These are phyloP conservation scores for Chrosomus eos DNA, from an alignment of 2,797 vertebrate species.

Conservation along the genomic window DNA sequence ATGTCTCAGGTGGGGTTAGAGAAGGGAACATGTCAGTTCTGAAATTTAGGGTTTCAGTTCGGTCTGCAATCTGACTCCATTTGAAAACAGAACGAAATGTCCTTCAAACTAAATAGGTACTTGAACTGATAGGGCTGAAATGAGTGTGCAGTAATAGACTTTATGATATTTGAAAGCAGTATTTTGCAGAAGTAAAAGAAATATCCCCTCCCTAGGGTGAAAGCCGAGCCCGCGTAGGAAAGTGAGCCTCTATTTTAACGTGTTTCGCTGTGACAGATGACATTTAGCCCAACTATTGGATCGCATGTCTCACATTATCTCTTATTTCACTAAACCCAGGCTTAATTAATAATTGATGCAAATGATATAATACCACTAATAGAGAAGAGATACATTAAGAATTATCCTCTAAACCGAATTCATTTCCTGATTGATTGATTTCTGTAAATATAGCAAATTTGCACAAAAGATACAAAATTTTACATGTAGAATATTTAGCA, in stretches of 20 bases:
- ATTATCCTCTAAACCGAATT: not conserved
- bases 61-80: constrained; percentile 81
- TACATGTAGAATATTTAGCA: not conserved
- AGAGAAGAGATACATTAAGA: constrained; percentile 47
- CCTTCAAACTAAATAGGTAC: constrained; percentile 69
- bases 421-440: not conserved
- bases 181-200: constrained; percentile 78
- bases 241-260: constrained; percentile 80
- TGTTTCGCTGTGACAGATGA: constrained; percentile 85
- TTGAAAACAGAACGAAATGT: constrained; percentile 73
- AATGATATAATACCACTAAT: constrained; percentile 65
- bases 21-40: constrained; percentile 66
- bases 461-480: not conserved
- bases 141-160: constrained; percentile 70
- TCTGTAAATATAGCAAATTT: not conserved
- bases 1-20: constrained; percentile 71
- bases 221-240: constrained; percentile 76
- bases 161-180: constrained; percentile 74
- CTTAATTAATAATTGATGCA: constrained; percentile 83
- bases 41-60: constrained; percentile 84
- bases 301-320: constrained; percentile 83
- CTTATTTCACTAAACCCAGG: constrained; percentile 79
- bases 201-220: constrained; percentile 75
- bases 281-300: constrained; percentile 81
- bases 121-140: constrained; percentile 69